Percentiles rank a stretch among this genome's conserved stretches.
These are phyloP conservation scores for Melieria crassipennis DNA, from an alignment of 2,888 invertebrate genomes.

Conservation along the genomic window DNA sequence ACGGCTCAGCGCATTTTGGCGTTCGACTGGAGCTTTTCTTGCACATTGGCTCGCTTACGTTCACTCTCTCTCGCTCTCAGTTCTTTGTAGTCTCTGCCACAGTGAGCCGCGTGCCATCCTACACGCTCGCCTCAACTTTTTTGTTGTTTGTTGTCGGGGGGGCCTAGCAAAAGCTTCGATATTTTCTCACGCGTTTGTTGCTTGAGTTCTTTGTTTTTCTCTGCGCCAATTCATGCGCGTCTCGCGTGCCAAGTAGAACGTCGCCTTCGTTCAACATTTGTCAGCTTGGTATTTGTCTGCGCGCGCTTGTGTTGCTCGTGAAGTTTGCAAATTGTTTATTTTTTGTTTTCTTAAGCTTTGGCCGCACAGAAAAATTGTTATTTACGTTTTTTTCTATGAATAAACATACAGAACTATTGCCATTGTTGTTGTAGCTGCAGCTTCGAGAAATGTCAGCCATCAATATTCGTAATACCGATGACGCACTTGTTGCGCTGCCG, in stretches of 20 bases:
- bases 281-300: background rate
- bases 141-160: too few species aligned
- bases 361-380: too few species aligned
- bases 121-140: too few species aligned
- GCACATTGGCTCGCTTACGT: too few species aligned
- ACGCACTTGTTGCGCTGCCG: background rate
- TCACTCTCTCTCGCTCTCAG: too few species aligned
- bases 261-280: background rate
- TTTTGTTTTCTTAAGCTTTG: background rate
- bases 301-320: conserved; percentile 8
- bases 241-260: conserved; percentile 20
- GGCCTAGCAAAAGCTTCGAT: conserved; percentile 8
- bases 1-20: too few species aligned
- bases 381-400: too few species aligned
- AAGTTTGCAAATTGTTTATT: background rate
- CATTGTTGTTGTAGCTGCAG: background rate
- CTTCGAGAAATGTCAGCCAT: background rate
- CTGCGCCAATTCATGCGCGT: conserved; percentile 10
- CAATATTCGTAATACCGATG: background rate
- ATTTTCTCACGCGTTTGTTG: conserved; percentile 6
- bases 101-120: too few species aligned
- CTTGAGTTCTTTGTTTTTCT: conserved; percentile 17
- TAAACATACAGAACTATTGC: too few species aligned
- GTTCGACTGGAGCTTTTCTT: too few species aligned
- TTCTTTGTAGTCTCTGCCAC: too few species aligned